Base-by-base conservation (phyloP, 2,113 vertebrate species). In the Alligator sinensis region DNA sequence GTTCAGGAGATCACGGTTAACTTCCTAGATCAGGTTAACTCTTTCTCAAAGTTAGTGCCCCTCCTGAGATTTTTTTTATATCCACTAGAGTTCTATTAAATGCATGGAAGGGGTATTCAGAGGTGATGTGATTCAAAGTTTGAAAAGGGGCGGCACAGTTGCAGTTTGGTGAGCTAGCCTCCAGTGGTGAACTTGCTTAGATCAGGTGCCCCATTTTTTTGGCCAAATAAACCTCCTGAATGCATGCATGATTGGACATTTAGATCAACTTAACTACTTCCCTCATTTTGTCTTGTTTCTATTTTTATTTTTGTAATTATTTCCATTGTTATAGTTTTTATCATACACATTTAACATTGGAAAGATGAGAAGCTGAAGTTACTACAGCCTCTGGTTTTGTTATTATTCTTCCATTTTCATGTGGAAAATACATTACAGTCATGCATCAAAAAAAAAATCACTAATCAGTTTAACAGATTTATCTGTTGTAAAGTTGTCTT, bases 281-380 rank as follows among this genome's bases (percentile, higher is more conserved):
- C 34, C 19, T 28, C 11, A 1, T 3, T 16, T 2, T 25, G 9
- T 25, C 4, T 5, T 6, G 19, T 30, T 11, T 30, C 5, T 4
- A 16, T 16, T 24, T 25, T 12, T 14, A 4, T 4, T 9, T 55
- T 47, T 8, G 3, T 6, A 3, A 25, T 13, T 16, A 5, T 22
- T 16, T 55, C 5, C 22, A 2, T 34, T 17, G 18, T 1, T n/a
- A 47, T 19, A 2, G 1, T 58, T 63, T 70, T 89, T 63, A 28
- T 22, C 77, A 77, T 16, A 7, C 8, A 5, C 28, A 59, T 30
- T 88, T 63, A 9, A 58, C 4, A 55, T 27, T 82, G 30, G 19
- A 84, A 82, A 24, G 55, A 22, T 59, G 60, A 88, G 5, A 77
- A 62, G 21, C 76, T 55, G 11, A n/a, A 66, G 24, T 85, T 88